Conservation (phyloP, 2,888 invertebrate genomes). For the Caenorhabditis wallacei region DNA sequence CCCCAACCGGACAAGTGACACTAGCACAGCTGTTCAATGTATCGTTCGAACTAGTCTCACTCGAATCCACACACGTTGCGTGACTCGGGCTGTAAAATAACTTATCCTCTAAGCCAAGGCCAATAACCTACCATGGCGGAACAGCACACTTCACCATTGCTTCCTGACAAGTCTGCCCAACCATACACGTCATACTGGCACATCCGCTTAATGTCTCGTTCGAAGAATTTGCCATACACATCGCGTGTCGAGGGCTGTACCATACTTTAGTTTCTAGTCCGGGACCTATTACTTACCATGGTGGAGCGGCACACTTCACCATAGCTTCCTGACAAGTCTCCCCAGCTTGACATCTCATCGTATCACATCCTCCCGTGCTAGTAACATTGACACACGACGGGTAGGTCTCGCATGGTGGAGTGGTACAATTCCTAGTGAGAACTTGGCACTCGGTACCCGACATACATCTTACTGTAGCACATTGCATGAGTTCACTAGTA, state of each 20-base stretch:
- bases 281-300: slow-evolving; percentile 6
- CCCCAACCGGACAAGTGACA: slow-evolving; percentile 25
- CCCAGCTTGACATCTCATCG: slow-evolving; percentile 9
- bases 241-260: slow-evolving; percentile 1
- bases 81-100: slow-evolving; percentile 12
- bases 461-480: slow-evolving; percentile 19
- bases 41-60: slow-evolving; percentile 6
- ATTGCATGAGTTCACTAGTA: slow-evolving; percentile 7
- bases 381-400: background rate
- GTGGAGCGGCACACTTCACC: slow-evolving; percentile 15
- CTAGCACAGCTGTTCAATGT: slow-evolving; percentile 16
- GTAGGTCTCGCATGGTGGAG: slow-evolving; percentile 5
- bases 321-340: slow-evolving; percentile 17
- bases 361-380: slow-evolving; percentile 1
- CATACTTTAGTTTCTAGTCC: no score
- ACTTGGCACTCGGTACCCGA: slow-evolving; percentile 27
- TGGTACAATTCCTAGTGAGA: background rate
- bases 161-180: background rate
- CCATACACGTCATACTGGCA: background rate
- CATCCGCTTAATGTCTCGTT: background rate
- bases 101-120: no score
- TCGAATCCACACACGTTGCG: slow-evolving; percentile 10
- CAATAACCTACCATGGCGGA: background rate
- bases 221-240: background rate
- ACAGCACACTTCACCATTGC: background rate